Conservation (phyloP, 1,140 invertebrate species). For the Philopotamus ludificatus region DNA sequence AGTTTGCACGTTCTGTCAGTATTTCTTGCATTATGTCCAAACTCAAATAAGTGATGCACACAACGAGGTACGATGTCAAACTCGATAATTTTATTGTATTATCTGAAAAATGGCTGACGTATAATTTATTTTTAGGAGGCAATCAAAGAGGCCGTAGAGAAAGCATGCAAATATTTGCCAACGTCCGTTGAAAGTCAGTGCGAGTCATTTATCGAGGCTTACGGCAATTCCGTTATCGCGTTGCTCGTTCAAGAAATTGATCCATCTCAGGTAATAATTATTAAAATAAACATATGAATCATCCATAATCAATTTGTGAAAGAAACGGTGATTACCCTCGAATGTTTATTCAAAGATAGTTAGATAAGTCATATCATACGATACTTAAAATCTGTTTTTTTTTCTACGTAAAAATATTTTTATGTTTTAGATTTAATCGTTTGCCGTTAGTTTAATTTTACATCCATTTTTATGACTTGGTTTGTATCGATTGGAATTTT, state of each 20-base stretch:
- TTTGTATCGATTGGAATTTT: too few species aligned
- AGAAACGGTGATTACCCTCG: too few species aligned
- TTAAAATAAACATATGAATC: too few species aligned
- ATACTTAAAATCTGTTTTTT: too few species aligned
- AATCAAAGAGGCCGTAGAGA: slow-evolving; percentile 64
- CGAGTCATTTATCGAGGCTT: slow-evolving; percentile 70
- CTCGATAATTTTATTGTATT: slow-evolving; percentile 15
- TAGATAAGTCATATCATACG: too few species aligned
- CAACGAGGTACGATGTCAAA: slow-evolving; percentile 59
- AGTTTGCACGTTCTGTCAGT: slow-evolving; percentile 77
- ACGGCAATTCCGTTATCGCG: slow-evolving; percentile 74
- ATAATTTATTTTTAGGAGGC: slow-evolving; percentile 54
- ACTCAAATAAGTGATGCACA: slow-evolving; percentile 65
- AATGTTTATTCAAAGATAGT: neutral
- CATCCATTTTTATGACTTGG: too few species aligned
- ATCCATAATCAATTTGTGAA: too few species aligned
- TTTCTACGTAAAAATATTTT: too few species aligned
- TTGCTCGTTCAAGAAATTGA: slow-evolving; percentile 79
- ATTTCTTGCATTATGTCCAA: slow-evolving; percentile 77
- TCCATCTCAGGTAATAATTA: slow-evolving; percentile 65
- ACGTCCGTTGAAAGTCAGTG: slow-evolving; percentile 65
- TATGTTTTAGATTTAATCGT: too few species aligned
- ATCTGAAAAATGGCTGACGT: slow-evolving; percentile 21
- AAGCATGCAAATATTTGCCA: slow-evolving; percentile 69
- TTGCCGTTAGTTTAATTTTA: too few species aligned